These are phyloP conservation scores for Nebria salina DNA, from an alignment of 2,888 invertebrate genomes.

Conservation along the genomic window DNA sequence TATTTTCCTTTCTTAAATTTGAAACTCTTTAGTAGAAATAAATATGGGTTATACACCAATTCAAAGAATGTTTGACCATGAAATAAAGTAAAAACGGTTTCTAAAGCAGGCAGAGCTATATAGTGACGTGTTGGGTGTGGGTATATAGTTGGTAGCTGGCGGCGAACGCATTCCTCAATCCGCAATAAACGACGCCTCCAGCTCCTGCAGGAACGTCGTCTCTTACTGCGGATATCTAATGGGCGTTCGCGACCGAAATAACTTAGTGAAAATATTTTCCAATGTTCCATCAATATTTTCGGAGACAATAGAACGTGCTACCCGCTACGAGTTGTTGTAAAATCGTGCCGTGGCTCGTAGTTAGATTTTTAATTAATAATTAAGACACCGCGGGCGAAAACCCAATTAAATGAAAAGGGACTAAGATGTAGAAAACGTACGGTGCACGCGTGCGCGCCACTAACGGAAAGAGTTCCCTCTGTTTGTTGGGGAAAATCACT, in stretches of 20 bases:
- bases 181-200: constrained; percentile 13
- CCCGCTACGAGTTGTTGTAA: constrained; percentile 11
- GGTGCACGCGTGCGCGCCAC: not conserved
- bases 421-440: not conserved
- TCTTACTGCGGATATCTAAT: constrained; percentile 12
- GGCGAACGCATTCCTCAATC: constrained; percentile 5
- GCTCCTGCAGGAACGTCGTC: constrained; percentile 4
- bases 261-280: constrained; percentile 36
- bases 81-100: not conserved
- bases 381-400: constrained; percentile 26
- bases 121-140: not conserved
- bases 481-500: constrained; percentile 34
- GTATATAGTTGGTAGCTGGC: not conserved
- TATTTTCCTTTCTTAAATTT: no score
- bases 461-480: not conserved
- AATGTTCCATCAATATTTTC: constrained; percentile 41
- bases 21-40: no score
- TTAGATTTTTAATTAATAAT: constrained; percentile 38
- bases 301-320: constrained; percentile 38
- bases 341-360: constrained; percentile 5
- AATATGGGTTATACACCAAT: not conserved
- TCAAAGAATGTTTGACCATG: not conserved
- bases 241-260: constrained; percentile 16
- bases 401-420: constrained; percentile 19
- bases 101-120: not conserved